These are phyloP conservation scores for Synergus japonicus DNA, from an alignment of 2,888 invertebrate genomes.

Conservation along the genomic window DNA sequence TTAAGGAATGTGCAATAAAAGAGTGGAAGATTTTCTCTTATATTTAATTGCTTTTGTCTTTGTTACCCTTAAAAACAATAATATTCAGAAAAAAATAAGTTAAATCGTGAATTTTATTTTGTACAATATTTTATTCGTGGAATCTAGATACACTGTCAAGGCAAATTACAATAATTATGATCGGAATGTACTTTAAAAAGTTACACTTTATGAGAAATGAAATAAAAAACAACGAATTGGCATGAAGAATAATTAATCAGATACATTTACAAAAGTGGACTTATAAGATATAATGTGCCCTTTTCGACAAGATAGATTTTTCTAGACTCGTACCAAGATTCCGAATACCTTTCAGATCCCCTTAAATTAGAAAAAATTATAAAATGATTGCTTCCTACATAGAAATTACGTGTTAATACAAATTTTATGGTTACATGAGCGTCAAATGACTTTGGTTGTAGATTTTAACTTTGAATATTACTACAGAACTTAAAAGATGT, in stretches of 20 bases:
- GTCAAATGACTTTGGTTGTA: constrained; percentile 5
- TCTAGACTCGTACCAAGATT: constrained; percentile 28
- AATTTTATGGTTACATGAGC: constrained; percentile 9
- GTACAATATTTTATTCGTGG: constrained; percentile 38
- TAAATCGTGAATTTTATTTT: not conserved
- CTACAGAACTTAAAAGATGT: not conserved
- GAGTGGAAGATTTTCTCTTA: not conserved
- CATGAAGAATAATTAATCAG: not conserved
- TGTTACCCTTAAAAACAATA: not conserved
- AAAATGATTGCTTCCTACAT: constrained; percentile 6
- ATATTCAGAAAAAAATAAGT: not conserved
- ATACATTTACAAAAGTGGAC: not conserved
- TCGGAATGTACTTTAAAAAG: not conserved
- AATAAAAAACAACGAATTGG: not conserved
- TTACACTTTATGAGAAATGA: not conserved
- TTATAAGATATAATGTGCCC: not conserved
- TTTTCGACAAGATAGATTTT: not conserved
- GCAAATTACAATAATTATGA: constrained; percentile 32
- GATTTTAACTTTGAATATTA: constrained; percentile 14
- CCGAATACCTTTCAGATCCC: not conserved
- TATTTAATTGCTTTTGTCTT: not conserved
- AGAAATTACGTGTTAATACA: constrained; percentile 8
- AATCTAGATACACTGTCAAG: constrained; percentile 33
- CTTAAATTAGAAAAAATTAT: not conserved
- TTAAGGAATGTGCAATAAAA: not conserved